Evolutionary conservation across 1,140 invertebrate genomes (phyloP), one percentile per base, ranked within the genome.

Genomic region (Colletes latitarsis): DNA sequence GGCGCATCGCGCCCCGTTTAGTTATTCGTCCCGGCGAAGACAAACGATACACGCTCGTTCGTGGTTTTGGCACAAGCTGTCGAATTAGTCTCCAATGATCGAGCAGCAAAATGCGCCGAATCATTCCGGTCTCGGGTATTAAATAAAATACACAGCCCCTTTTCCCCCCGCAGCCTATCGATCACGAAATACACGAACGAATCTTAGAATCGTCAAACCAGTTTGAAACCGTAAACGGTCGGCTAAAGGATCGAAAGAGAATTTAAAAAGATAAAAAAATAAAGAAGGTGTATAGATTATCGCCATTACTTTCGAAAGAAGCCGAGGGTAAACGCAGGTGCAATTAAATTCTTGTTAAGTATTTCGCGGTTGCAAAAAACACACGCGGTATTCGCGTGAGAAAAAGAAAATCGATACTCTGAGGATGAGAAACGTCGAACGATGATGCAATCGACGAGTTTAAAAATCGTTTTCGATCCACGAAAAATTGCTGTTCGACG

Each of bases 271-370:
- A 5, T 21, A n/a, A 1, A 19, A 39, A 63, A 21, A 12, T 46
- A 12, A 12, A 12, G 15, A 14, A 10, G 57, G 15, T 17, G 19
- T 46, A n/a, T 60, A 49, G 5, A 19, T 58, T 9, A 19, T 58
- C 17, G 57, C 8, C n/a, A 9, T 58, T 58, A 58, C 3, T 58
- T 58, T 58, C 57, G 57, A 21, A 19, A 19, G n/a, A n/a, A 58
- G n/a, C 57, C 57, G 57, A 21, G 57, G 8, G 21, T 21, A 9
- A 21, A 62, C 17, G 30, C 21, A 5, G 19, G 5, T 1, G 41
- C 52, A 68, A 77, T 77, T 77, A 77, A 68, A 77, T 58, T 77
- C 74, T 77, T 63, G 64, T 77, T 77, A 77, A 49, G 15, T n/a
- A 30, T 53, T 55, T 14, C 17, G 41, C 43, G n/a, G 21, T 58